Evolutionary conservation across 1,140 invertebrate genomes (phyloP).

Genomic region (Cotesia glomerata): DNA sequence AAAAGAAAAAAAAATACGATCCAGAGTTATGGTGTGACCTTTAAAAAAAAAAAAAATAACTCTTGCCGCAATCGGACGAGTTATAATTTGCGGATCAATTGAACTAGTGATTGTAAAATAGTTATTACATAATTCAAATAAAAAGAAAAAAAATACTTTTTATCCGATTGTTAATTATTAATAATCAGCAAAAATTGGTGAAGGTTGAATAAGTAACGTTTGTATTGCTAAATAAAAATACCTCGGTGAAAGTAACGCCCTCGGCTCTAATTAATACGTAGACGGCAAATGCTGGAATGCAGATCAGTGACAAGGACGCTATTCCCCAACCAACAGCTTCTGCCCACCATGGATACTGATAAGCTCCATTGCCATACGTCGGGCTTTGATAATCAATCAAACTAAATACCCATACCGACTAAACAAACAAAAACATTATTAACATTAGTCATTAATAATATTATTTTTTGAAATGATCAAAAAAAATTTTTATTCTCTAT

Average conservation of each 20-base stretch:
- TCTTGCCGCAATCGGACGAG: too few relatives aligned
- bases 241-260: slow-evolving; percentile 75
- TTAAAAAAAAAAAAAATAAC: too few relatives aligned
- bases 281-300: slow-evolving; percentile 83
- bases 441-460: background rate
- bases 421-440: slow-evolving; percentile 38
- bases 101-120: too few relatives aligned
- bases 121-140: too few relatives aligned
- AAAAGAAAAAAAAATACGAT: too few relatives aligned
- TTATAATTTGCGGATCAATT: too few relatives aligned
- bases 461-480: too few relatives aligned
- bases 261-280: slow-evolving; percentile 74
- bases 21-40: too few relatives aligned
- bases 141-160: too few relatives aligned
- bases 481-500: too few relatives aligned
- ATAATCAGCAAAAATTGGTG: background rate
- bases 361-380: slow-evolving; percentile 77
- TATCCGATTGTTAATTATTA: background rate
- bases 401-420: slow-evolving; percentile 86
- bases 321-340: slow-evolving; percentile 87
- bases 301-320: slow-evolving; percentile 80
- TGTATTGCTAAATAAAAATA: slow-evolving; percentile 53
- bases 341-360: slow-evolving; percentile 84
- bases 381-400: slow-evolving; percentile 85
- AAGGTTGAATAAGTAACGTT: background rate